Evolutionary conservation across 2,888 invertebrate genomes (phyloP), one percentile per base, ranked within the genome.

Genomic region (Chymomyza amoena): DNA sequence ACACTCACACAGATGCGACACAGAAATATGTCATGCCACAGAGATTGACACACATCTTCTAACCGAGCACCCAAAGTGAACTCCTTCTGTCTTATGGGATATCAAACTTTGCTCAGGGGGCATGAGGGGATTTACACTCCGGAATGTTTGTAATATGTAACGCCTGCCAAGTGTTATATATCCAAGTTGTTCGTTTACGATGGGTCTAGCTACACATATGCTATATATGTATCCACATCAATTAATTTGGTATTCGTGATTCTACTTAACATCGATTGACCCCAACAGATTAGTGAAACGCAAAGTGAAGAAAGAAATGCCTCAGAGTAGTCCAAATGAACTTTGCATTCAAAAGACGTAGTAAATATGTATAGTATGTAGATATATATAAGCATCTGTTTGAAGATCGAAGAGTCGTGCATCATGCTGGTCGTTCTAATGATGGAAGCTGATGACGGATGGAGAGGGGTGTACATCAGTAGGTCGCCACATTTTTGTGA

Each of bases 181-280:
- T 13, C 39, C 39, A 45, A 45, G 13, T 45, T 10, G 39, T 45
- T 45, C 39, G 13, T 45, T 25, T 66, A 63, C 50, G 16, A 9
- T 52, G 32, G 7, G 6, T 45, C 39, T 13, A 25, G 3, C 25
- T 25, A 25, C 25, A 25, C 25, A 25, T 25, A 20, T 20, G 3
- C 3, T 36, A 36, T 78, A 84, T 79, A 78, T 84, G 87, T 90
- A 90, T 89, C 89, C 89, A 81, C 90, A 90, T 88, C 91, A 91
- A 91, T 91, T 91, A 91, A 89, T 90, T 91, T 90, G 90, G 90
- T 91, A 92, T 92, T 92, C 92, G 92, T 92, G 92, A 92, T 92
- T 92, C 91, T 92, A 92, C 91, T 92, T 92, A 92, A 92, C 92
- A 92, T 92, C 92, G 92, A 92, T 92, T 92, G 92, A 92, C 92